Conservation (phyloP, 2,113 vertebrate species). For the Daubentonia madagascariensis region DNA sequence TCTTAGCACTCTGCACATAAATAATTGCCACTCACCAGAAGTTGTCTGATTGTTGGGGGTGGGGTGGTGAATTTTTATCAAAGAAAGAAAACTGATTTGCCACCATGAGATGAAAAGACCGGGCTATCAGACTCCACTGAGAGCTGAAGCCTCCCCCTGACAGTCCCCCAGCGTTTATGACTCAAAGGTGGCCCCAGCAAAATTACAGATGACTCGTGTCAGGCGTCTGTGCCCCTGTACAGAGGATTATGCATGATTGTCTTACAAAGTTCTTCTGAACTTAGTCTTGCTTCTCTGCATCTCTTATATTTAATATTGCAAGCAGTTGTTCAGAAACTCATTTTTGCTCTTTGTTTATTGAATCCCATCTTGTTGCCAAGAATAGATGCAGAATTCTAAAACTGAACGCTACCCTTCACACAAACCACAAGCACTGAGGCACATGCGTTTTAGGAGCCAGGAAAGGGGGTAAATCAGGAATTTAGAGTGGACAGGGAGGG, state of each 20-base stretch:
- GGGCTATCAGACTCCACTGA: neutral
- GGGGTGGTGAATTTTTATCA: neutral
- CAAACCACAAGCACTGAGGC: neutral
- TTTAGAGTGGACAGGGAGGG: neutral
- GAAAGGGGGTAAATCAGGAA: neutral
- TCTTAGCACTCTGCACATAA: neutral
- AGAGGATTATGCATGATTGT: neutral
- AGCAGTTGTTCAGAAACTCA: neutral
- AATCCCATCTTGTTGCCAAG: neutral
- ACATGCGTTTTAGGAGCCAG: neutral
- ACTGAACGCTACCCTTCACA: neutral
- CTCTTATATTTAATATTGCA: neutral
- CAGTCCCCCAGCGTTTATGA: neutral
- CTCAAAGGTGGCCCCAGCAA: neutral
- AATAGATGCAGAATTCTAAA: neutral
- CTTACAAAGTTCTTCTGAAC: neutral
- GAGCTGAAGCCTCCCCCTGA: neutral
- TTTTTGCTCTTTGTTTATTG: neutral
- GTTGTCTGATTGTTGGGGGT: neutral
- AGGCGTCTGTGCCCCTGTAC: neutral
- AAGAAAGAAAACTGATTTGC: neutral
- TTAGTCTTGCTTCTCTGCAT: neutral
- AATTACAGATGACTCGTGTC: neutral
- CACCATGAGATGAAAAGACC: neutral
- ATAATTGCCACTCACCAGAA: neutral